Conservation (phyloP, 2,113 vertebrate genomes). For the Bubo bubo region DNA sequence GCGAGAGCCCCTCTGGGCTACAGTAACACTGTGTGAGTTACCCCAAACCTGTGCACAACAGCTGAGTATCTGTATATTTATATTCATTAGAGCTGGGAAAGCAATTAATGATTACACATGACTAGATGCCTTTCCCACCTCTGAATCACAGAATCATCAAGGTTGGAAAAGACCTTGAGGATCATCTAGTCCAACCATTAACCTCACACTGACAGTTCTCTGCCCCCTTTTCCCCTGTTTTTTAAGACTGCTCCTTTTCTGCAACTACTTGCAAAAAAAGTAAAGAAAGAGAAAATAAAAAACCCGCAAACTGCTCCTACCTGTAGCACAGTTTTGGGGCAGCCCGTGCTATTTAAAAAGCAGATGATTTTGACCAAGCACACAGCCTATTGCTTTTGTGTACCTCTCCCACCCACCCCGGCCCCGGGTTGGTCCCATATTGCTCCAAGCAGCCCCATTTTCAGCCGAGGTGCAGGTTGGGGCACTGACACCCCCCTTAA, state of each 20-base stretch:
- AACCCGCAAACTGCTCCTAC: background rate
- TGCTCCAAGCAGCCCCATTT: accelerated
- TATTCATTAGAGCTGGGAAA: background rate
- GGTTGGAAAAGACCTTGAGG: too few relatives aligned
- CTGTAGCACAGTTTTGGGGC: background rate
- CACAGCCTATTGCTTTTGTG: background rate
- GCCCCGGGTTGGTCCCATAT: accelerated
- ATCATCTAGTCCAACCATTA: too few relatives aligned
- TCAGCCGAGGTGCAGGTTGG: background rate
- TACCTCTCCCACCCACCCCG: background rate
- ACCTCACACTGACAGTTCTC: background rate
- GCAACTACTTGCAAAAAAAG: background rate
- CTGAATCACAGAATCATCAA: too few relatives aligned
- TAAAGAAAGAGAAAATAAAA: background rate
- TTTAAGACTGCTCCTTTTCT: background rate
- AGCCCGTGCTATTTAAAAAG: background rate
- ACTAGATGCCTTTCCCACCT: background rate
- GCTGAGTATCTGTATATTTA: background rate
- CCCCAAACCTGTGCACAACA: accelerated
- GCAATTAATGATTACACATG: background rate
- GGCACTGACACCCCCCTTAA: background rate
- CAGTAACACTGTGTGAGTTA: accelerated
- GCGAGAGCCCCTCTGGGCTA: background rate
- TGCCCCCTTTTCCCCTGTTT: background rate
- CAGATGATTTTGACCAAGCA: background rate